phyloP scores from a whole-genome alignment of 1,140 invertebrate genomes.

The Apis cerana region DNA sequence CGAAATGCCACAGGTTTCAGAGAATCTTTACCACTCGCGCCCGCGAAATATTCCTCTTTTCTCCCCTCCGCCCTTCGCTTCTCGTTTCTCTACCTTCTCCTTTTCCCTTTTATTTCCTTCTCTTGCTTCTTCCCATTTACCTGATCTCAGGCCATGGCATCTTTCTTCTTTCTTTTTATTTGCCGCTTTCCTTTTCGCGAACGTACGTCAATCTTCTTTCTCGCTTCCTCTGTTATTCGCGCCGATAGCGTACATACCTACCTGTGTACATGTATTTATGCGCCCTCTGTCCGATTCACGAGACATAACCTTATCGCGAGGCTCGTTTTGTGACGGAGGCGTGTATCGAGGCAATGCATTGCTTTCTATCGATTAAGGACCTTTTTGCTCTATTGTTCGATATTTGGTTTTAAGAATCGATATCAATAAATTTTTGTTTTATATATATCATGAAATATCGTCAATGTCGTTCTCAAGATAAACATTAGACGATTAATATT shows the following conservation, averaged over 20 bases:
- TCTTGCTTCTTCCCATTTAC: neutral
- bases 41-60: conserved; percentile 48
- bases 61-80: neutral
- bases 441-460: too few species aligned
- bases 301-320: conserved; percentile 56
- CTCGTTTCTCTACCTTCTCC: neutral
- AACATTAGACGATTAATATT: neutral
- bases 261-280: neutral
- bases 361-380: conserved; percentile 64
- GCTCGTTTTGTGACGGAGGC: conserved; percentile 46
- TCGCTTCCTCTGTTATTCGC: conserved; percentile 34
- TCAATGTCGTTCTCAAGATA: neutral
- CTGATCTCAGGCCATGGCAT: neutral
- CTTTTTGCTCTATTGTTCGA: conserved; percentile 58
- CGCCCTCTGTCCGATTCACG: conserved; percentile 37
- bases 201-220: conserved; percentile 18
- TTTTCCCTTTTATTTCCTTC: neutral
- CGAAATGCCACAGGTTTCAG: conserved; percentile 72
- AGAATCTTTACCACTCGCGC: conserved; percentile 62
- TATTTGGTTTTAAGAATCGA: conserved; percentile 7
- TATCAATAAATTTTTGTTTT: neutral
- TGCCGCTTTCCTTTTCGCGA: conserved; percentile 22
- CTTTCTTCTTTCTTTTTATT: neutral
- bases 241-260: conserved; percentile 5
- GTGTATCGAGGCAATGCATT: conserved; percentile 53